Percentiles rank a stretch among this genome's conserved stretches.
These are phyloP conservation scores for Cybosia mesomella DNA, from an alignment of 2,888 invertebrate genomes.

Conservation along the genomic window DNA sequence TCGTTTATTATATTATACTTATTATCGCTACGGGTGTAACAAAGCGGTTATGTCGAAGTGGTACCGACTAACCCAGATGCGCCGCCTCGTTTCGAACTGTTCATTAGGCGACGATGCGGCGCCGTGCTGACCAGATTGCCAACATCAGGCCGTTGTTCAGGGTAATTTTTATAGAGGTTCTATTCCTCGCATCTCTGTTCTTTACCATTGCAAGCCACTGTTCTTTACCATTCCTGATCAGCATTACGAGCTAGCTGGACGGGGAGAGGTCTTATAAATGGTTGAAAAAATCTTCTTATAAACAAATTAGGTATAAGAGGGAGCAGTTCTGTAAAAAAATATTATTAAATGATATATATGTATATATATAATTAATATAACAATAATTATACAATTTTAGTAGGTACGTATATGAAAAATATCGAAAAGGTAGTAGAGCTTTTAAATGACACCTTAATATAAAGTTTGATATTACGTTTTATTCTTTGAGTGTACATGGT, in stretches of 20 bases:
- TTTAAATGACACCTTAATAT: not conserved
- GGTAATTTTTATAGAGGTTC: not conserved
- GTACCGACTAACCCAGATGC: slow-evolving; percentile 1
- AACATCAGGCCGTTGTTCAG: not conserved
- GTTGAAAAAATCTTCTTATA: not conserved
- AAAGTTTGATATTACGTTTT: not conserved
- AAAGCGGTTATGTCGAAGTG: not conserved
- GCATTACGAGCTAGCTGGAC: not conserved
- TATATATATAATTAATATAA: too few relatives aligned
- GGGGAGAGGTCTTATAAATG: too few relatives aligned
- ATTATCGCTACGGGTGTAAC: not conserved
- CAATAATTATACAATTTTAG: not conserved
- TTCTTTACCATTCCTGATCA: not conserved
- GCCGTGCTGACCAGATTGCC: not conserved
- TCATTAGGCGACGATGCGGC: not conserved
- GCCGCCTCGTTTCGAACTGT: not conserved
- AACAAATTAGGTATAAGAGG: not conserved
- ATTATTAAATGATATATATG: too few relatives aligned
- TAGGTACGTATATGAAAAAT: not conserved
- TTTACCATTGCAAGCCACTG: too few relatives aligned
- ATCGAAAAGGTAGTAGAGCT: not conserved
- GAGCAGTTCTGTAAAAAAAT: too few relatives aligned
- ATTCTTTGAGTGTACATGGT: not conserved
- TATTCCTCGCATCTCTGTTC: not conserved
- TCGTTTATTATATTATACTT: not conserved